A percentile compares a stretch with the other conserved stretches of the same genome.
phyloP scores from a whole-genome alignment of 2,113 vertebrate genomes.

The Paracanthobrama guichenoti region DNA sequence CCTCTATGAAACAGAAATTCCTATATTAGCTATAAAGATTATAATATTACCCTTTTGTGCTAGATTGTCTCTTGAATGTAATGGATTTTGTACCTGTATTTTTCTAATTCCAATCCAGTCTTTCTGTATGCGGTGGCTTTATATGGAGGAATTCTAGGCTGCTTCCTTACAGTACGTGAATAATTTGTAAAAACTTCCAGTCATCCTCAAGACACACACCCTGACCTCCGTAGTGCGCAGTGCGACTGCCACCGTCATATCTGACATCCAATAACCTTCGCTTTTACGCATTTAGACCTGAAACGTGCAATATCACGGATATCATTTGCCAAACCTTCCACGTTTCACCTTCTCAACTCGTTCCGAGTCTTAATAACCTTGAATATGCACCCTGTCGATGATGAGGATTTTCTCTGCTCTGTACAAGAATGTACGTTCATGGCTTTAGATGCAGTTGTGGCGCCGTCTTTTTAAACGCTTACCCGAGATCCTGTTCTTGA shows the following conservation, averaged over 20 bases:
- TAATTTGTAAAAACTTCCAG: constrained; percentile 67
- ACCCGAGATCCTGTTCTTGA: constrained; percentile 57
- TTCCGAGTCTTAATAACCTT: constrained; percentile 66
- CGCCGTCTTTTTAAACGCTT: constrained; percentile 60
- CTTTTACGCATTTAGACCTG: constrained; percentile 58
- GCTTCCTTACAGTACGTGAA: constrained; percentile 65
- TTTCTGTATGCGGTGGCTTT: constrained; percentile 75
- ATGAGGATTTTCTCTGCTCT: constrained; percentile 67
- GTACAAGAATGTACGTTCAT: constrained; percentile 75
- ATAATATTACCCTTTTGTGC: constrained; percentile 77
- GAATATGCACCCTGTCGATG: constrained; percentile 73
- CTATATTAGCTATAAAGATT: constrained; percentile 78
- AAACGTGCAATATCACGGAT: constrained; percentile 62
- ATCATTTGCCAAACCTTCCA: constrained; percentile 71
- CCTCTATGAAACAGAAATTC: constrained; percentile 77
- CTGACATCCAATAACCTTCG: constrained; percentile 53
- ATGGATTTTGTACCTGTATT: constrained; percentile 85
- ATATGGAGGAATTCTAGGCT: constrained; percentile 65
- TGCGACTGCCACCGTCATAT: constrained; percentile 29
- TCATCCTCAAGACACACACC: constrained; percentile 62
- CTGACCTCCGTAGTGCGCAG: constrained; percentile 61
- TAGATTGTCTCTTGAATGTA: constrained; percentile 85
- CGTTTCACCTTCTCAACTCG: constrained; percentile 65
- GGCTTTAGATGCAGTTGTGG: constrained; percentile 63
- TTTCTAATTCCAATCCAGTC: constrained; percentile 79